Percentiles rank a stretch among this genome's conserved stretches.
phyloP scores from a whole-genome alignment of 2,113 vertebrate species.

The Delphinapterus leucas region DNA sequence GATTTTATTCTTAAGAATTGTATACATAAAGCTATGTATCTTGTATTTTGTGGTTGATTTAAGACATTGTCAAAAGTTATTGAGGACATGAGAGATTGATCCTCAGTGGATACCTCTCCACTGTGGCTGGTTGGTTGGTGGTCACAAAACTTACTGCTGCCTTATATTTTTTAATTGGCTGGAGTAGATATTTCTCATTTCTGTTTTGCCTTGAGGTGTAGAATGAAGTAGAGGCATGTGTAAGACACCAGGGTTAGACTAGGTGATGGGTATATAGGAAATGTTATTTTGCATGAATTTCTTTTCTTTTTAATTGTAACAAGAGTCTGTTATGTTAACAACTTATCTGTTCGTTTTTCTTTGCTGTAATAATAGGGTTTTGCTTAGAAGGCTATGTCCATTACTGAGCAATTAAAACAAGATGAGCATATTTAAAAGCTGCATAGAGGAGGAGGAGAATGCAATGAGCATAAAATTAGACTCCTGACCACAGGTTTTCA shows the following conservation, averaged over 20 bases:
- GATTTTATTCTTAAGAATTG: background rate
- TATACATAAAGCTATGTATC: background rate
- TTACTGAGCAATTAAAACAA: conserved; percentile 58
- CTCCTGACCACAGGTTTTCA: conserved; percentile 36
- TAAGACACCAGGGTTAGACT: background rate
- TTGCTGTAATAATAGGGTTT: conserved; percentile 31
- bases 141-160: background rate
- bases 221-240: background rate
- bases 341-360: conserved; percentile 35
- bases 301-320: conserved; percentile 7
- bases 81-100: background rate
- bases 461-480: conserved; percentile 50
- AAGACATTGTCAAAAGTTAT: background rate
- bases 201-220: background rate
- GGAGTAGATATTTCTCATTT: background rate
- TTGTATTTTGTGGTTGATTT: background rate
- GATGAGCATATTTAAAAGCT: conserved; percentile 44
- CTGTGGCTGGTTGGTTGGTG: background rate
- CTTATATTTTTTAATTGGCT: background rate
- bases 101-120: background rate
- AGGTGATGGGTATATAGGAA: background rate
- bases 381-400: conserved; percentile 28
- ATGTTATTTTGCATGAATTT: background rate
- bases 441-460: background rate
- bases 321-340: conserved; percentile 5